Evolutionary conservation across 23 tunicate genomes (phyloP).

Genomic region (Trididemnum clinides): DNA sequence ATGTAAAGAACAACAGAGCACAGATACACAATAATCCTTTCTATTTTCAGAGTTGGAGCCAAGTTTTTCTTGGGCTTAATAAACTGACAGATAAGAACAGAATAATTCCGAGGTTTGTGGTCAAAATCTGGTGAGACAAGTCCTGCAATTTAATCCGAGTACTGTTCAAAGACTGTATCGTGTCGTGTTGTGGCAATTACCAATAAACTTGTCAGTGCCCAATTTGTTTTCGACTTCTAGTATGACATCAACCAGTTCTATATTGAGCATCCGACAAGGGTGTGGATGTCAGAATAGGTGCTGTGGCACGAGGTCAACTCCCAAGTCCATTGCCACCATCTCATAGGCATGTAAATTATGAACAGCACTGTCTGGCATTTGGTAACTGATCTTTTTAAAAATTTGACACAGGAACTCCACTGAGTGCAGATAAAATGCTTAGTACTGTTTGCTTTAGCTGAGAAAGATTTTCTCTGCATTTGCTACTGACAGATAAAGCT

Average conservation of each 20-base stretch:
- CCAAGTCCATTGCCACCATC: neutral
- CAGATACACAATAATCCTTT: neutral
- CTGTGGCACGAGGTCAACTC: neutral
- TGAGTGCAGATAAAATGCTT: too few species aligned
- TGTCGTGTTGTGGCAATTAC: neutral
- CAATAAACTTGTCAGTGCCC: neutral
- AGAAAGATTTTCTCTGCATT: too few species aligned
- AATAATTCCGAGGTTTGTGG: slow-evolving; percentile 13
- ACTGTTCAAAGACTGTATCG: neutral
- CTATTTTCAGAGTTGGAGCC: neutral
- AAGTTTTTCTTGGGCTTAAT: neutral
- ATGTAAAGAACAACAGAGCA: neutral
- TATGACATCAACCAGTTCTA: neutral
- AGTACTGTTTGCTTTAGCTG: too few species aligned
- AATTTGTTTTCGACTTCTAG: neutral
- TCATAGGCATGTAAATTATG: neutral
- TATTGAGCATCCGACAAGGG: neutral
- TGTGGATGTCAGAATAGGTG: neutral
- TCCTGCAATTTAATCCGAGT: neutral
- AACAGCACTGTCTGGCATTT: neutral
- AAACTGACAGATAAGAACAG: neutral
- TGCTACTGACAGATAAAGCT: too few species aligned
- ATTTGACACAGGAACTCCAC: too few species aligned
- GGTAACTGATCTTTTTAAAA: neutral
- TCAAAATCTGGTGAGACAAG: neutral